Evolutionary conservation across 2,113 vertebrate species (phyloP).

Genomic region (Petromus typicus): DNA sequence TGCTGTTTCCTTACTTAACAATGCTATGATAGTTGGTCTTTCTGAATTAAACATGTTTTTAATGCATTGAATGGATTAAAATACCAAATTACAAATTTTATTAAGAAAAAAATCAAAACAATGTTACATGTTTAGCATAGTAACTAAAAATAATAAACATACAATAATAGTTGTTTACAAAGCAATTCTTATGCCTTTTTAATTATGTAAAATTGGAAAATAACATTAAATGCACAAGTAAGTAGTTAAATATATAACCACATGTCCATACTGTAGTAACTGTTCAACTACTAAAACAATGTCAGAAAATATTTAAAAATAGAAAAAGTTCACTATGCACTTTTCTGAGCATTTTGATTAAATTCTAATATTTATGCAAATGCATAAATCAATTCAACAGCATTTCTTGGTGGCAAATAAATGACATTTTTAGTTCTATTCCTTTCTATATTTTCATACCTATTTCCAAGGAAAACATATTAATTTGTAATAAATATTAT

Average conservation of each 20-base stretch:
- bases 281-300: not conserved
- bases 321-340: not conserved
- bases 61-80: not conserved
- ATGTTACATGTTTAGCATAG: not conserved
- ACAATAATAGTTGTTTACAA: not conserved
- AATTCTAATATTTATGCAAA: not conserved
- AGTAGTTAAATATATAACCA: not conserved
- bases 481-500: not conserved
- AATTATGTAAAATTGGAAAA: not conserved
- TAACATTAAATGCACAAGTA: not conserved
- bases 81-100: not conserved
- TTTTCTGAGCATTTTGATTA: not conserved
- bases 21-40: not conserved
- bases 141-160: not conserved
- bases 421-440: not conserved
- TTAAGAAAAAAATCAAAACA: not conserved
- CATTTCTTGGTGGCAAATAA: not conserved
- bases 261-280: not conserved
- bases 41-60: not conserved
- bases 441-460: not conserved
- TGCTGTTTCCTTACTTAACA: not conserved
- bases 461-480: not conserved
- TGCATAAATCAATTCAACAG: not conserved
- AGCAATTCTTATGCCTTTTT: not conserved
- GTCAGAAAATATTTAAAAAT: not conserved